A percentile compares a stretch with the other conserved stretches of the same genome.
Evolutionary conservation across 2,797 vertebrate genomes (phyloP).

Genomic region (Myripristis murdjan): DNA sequence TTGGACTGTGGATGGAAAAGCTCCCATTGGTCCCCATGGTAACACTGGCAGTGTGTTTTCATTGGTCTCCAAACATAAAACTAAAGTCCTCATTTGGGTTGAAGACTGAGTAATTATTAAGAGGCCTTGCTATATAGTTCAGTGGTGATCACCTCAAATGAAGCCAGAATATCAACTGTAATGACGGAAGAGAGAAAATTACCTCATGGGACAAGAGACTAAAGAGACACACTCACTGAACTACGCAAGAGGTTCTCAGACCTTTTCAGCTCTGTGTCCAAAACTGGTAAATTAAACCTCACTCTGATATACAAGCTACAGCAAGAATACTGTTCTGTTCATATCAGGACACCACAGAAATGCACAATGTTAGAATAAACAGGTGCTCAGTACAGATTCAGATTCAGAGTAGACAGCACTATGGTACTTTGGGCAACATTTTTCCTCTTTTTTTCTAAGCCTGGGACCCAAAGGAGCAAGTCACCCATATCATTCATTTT

Average conservation of each 20-base stretch:
- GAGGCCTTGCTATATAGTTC: constrained; percentile 16
- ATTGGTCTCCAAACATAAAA: constrained; percentile 12
- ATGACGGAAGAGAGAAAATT: constrained; percentile 27
- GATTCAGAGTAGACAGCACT: background rate
- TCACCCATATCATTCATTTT: constrained; percentile 11
- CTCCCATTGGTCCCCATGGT: constrained; percentile 7
- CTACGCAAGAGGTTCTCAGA: background rate
- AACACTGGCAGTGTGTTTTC: constrained; percentile 12
- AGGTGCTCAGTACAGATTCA: background rate
- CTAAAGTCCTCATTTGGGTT: constrained; percentile 44
- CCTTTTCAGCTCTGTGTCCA: constrained; percentile 2
- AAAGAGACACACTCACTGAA: background rate
- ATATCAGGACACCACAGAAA: background rate
- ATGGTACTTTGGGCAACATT: background rate
- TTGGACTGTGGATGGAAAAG: constrained; percentile 2
- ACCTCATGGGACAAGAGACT: background rate
- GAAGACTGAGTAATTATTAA: constrained; percentile 37
- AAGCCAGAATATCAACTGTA: constrained; percentile 24
- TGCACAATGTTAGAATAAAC: background rate
- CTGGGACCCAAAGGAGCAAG: constrained; percentile 14
- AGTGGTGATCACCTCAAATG: constrained; percentile 12
- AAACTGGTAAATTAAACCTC: constrained; percentile 4
- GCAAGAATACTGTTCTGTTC: background rate
- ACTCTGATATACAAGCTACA: background rate
- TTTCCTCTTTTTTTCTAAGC: constrained; percentile 4